Percentiles rank a stretch among this genome's conserved stretches.
Conservation (phyloP, 2,113 vertebrate genomes). For the Colistium nudipinnis region DNA sequence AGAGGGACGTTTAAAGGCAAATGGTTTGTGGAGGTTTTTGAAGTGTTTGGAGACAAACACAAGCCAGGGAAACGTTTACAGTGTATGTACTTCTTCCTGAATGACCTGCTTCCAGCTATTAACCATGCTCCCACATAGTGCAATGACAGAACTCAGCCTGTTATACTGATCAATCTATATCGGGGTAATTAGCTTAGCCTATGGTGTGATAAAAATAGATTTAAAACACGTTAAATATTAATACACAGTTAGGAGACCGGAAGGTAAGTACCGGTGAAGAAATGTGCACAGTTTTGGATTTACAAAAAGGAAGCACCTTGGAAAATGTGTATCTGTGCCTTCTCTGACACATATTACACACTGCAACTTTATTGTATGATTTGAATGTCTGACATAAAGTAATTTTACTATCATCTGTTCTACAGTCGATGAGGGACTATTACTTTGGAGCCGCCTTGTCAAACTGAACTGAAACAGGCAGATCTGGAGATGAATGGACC, state of each 20-base stretch:
- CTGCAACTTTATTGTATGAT: conserved; percentile 28
- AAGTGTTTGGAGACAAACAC: neutral
- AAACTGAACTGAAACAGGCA: conserved; percentile 28
- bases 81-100: conserved; percentile 4
- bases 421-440: conserved; percentile 39
- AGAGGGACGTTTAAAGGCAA: conserved; percentile 15
- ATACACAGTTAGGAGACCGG: conserved; percentile 27
- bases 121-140: neutral
- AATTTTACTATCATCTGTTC: conserved; percentile 46
- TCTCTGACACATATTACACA: conserved; percentile 6
- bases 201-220: conserved; percentile 39
- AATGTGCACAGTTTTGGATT: conserved; percentile 5
- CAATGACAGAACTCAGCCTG: conserved; percentile 8
- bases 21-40: neutral
- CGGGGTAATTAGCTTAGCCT: conserved; percentile 29
- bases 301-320: conserved; percentile 22
- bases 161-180: conserved; percentile 38
- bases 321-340: conserved; percentile 17
- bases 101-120: conserved; percentile 16
- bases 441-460: conserved; percentile 50
- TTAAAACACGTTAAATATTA: conserved; percentile 42
- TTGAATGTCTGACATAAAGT: conserved; percentile 41
- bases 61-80: conserved; percentile 15
- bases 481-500: conserved; percentile 19
- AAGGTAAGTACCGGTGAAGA: conserved; percentile 10